These are phyloP conservation scores for Pemphigus obesinymphae DNA, from an alignment of 1,140 invertebrate species.

Conservation along the genomic window DNA sequence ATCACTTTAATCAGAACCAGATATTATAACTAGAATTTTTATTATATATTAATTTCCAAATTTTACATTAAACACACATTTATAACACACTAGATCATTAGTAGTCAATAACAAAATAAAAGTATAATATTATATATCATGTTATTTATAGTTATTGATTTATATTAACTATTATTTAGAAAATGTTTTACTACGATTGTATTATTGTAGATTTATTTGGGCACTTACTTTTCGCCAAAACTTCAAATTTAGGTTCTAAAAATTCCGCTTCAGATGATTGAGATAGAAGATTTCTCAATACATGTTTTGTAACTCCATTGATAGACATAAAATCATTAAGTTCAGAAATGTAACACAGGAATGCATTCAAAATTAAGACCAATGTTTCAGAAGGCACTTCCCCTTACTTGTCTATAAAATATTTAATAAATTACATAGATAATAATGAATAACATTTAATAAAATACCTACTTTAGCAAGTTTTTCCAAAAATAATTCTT, in stretches of 20 bases:
- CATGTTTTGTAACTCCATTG: constrained; percentile 25
- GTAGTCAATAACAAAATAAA: no score
- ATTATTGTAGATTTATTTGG: no score
- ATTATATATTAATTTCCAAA: no score
- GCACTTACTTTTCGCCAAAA: constrained; percentile 23
- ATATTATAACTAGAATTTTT: no score
- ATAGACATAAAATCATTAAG: constrained; percentile 9
- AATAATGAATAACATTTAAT: no score
- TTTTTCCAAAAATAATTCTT: constrained; percentile 83
- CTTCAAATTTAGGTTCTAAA: constrained; percentile 29
- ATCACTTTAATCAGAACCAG: no score
- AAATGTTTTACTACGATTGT: no score
- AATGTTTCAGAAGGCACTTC: constrained; percentile 54
- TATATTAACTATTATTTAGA: no score
- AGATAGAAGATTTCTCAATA: constrained; percentile 36
- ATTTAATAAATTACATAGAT: background rate
- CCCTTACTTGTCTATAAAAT: constrained; percentile 58
- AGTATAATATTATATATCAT: no score
- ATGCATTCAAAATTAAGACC: constrained; percentile 47
- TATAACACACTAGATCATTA: no score
- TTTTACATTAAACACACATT: no score
- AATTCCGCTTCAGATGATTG: constrained; percentile 26
- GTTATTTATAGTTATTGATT: no score
- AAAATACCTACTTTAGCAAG: constrained; percentile 67
- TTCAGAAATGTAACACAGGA: constrained; percentile 34